Evolutionary conservation across 2,113 vertebrate genomes (phyloP).

Genomic region (Brevimyrus niger): DNA sequence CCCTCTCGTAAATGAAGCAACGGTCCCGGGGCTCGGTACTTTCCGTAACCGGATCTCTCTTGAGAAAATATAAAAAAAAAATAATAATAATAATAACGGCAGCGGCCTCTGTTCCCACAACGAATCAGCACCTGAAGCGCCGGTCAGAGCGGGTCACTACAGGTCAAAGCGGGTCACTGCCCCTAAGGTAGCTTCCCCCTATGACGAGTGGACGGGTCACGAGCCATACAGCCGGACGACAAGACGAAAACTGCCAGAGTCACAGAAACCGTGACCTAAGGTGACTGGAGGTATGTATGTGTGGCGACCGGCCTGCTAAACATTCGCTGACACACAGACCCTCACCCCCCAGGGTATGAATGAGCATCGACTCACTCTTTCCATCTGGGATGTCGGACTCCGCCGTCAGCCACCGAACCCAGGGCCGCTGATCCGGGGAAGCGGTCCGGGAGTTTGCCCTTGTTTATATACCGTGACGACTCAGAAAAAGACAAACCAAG

Average conservation of each 20-base stretch:
- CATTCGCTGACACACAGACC: conserved; percentile 18
- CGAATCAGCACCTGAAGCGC: not conserved
- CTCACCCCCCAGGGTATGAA: not conserved
- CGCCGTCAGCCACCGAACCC: not conserved
- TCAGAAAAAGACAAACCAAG: not conserved
- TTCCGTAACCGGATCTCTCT: not conserved
- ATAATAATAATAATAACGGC: not conserved
- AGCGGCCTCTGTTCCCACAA: not conserved
- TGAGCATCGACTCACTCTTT: conserved; percentile 28
- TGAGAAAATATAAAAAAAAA: not conserved
- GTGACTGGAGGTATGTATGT: not conserved
- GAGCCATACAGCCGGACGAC: not conserved
- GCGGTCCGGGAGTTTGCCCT: not conserved
- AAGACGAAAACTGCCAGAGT: not conserved
- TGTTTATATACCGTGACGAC: not conserved
- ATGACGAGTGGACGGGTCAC: not conserved
- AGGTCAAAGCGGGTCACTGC: not conserved
- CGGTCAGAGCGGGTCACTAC: not conserved
- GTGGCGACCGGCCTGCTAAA: conserved; percentile 17
- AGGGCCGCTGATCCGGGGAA: not conserved
- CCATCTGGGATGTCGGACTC: not conserved
- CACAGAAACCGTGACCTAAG: not conserved
- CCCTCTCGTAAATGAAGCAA: not conserved
- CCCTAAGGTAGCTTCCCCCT: conserved; percentile 25
- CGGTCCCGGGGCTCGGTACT: not conserved